Evolutionary conservation across 2,888 invertebrate species (phyloP).

Genomic region (Heliconius hortense): DNA sequence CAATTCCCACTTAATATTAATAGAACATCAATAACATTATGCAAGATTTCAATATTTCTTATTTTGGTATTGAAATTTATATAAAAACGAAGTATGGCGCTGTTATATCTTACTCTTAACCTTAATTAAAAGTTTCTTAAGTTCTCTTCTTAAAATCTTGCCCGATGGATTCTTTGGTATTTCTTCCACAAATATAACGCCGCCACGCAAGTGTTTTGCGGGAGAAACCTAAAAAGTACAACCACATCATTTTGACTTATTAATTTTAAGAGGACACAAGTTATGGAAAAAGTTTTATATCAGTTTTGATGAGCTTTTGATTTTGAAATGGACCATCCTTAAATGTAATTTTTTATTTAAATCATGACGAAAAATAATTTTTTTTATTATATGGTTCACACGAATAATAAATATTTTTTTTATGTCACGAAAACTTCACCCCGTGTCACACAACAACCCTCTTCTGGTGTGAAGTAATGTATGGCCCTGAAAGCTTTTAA

Average conservation of each 20-base stretch:
- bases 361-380: no score
- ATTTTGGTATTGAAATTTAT: slow-evolving; percentile 19
- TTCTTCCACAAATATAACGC: slow-evolving; percentile 86
- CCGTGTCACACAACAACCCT: no score
- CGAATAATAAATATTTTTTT: no score
- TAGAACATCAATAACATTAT: neutral
- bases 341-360: no score
- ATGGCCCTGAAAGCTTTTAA: no score
- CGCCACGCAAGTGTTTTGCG: slow-evolving; percentile 88
- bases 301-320: no score
- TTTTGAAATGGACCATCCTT: no score
- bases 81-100: slow-evolving; percentile 17
- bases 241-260: neutral
- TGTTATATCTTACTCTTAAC: slow-evolving; percentile 68
- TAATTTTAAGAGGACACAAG: neutral
- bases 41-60: slow-evolving; percentile 1
- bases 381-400: no score
- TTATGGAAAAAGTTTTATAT: no score
- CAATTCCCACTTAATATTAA: neutral
- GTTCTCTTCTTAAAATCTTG: slow-evolving; percentile 87
- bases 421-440: no score
- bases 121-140: slow-evolving; percentile 66
- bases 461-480: no score
- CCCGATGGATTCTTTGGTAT: slow-evolving; percentile 91
- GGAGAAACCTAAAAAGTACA: slow-evolving; percentile 81